Evolutionary conservation across 2,888 invertebrate genomes (phyloP).

Genomic region (Tetramorium bicarinatum): DNA sequence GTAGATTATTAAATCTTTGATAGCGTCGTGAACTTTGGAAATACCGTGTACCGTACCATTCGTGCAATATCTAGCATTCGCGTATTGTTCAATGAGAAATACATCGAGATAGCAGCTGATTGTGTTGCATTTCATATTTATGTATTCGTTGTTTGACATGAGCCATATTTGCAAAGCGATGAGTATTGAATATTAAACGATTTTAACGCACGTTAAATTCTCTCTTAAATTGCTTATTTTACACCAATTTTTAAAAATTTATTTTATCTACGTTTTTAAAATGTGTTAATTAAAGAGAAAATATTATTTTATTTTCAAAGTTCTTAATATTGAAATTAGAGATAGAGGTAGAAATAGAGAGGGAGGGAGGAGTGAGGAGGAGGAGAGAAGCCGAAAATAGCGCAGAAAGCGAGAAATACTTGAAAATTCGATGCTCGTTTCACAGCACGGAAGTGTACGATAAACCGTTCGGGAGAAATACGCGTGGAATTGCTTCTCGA

Average conservation of each 20-base stretch:
- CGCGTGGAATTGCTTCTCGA: conserved; percentile 47
- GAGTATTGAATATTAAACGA: neutral
- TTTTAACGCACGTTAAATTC: neutral
- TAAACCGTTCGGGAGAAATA: conserved; percentile 44
- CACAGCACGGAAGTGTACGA: conserved; percentile 42
- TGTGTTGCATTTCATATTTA: conserved; percentile 11
- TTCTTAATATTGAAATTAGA: neutral
- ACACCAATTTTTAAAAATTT: neutral
- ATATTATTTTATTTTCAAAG: conserved; percentile 14
- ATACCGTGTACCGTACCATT: conserved; percentile 45
- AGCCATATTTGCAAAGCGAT: neutral
- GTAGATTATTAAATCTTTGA: conserved; percentile 69
- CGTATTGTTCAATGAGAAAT: conserved; percentile 42
- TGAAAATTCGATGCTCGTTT: conserved; percentile 44
- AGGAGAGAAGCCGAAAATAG: conserved; percentile 21
- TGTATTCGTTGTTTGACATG: neutral
- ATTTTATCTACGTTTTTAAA: neutral
- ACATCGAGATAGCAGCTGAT: conserved; percentile 15
- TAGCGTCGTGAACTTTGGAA: conserved; percentile 60
- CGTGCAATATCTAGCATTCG: conserved; percentile 26
- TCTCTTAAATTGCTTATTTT: neutral
- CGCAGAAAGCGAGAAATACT: conserved; percentile 17
- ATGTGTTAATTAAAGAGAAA: neutral
- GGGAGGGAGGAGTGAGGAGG: neutral
- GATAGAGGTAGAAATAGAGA: neutral